Evolutionary conservation across 92 coral and sea anemone genomes (phyloP), one percentile per base, ranked within the genome.

Genomic region (Ricordea florida): DNA sequence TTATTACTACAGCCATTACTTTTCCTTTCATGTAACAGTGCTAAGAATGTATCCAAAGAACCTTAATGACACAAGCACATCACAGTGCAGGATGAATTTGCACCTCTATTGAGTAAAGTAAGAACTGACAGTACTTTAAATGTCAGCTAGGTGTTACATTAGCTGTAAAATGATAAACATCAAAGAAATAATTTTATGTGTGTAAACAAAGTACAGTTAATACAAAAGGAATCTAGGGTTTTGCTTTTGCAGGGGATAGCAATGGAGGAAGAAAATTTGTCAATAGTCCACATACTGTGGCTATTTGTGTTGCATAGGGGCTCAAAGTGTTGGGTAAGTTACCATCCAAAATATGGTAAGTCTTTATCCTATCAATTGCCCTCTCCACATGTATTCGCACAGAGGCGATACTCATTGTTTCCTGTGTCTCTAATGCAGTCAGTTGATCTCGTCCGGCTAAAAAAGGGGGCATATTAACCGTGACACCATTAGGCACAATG

Each of bases 401-500:
- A 25, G 88, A 63, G 23, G 83, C 79, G 21, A 66, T 74, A 15
- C 44, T 58, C 57, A 46, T 69, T 3, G 91, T 79, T 40, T 73
- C 83, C 10, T 52, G 35, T 27, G 78, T 76, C 53, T 86, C 91
- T 33, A 51, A 18, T 14, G 80, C 80, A 41, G 89, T 76, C 51
- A 83, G 34, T 57, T 83, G 83, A 13, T 58, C 62, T 26, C 80
- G 71, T 35, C 75, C 51, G 3, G 66, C 67, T 57, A 74, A 71
- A 57, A 87, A 81, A n/a, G 88, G 88, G 0, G 82, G 81, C 43
- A 87, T 81, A 52, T 87, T 86, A 1, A 80, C 72, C 16, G 72
- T 65, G 30, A 80, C 87, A 38, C 86, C 82, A 17, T 37, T 53
- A 25, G 92, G 92, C 20, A 80, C 48, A 38, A 80, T 52, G 44